These are phyloP conservation scores for Disparrhopalites patrizii DNA, from an alignment of 2,888 invertebrate species.

Conservation along the genomic window DNA sequence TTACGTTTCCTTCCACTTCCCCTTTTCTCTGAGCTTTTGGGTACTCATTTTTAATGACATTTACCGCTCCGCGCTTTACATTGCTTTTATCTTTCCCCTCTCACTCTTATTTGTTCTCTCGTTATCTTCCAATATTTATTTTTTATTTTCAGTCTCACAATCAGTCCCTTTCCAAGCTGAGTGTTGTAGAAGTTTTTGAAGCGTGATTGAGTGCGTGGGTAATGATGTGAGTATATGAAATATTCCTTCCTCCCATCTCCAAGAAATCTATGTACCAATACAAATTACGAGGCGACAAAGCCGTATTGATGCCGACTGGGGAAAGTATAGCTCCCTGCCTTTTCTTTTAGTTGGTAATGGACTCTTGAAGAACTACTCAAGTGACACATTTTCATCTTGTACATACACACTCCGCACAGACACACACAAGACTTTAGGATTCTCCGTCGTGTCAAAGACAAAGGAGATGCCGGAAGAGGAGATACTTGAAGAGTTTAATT, in stretches of 20 bases:
- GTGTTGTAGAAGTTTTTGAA: no score
- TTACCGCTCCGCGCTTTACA: background rate
- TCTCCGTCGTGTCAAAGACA: conserved; percentile 20
- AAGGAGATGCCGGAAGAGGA: conserved; percentile 12
- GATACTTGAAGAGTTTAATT: conserved; percentile 12
- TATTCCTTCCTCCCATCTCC: background rate
- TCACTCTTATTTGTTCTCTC: background rate
- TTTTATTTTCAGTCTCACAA: background rate
- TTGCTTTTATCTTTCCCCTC: background rate
- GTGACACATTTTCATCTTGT: conserved; percentile 1
- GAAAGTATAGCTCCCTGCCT: no score
- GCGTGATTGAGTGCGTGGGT: no score
- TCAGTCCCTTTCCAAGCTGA: background rate
- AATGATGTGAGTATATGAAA: background rate
- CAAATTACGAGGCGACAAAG: background rate
- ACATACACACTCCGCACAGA: background rate
- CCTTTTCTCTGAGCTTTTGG: background rate
- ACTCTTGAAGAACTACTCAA: conserved; percentile 6
- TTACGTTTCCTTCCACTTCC: background rate
- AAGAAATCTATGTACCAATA: background rate
- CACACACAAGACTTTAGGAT: background rate
- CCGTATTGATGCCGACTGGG: background rate
- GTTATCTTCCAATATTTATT: background rate
- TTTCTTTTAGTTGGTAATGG: no score
- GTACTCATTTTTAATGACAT: background rate